Evolutionary conservation across 2,797 vertebrate species (phyloP).

Genomic region (Chelonia mydas): DNA sequence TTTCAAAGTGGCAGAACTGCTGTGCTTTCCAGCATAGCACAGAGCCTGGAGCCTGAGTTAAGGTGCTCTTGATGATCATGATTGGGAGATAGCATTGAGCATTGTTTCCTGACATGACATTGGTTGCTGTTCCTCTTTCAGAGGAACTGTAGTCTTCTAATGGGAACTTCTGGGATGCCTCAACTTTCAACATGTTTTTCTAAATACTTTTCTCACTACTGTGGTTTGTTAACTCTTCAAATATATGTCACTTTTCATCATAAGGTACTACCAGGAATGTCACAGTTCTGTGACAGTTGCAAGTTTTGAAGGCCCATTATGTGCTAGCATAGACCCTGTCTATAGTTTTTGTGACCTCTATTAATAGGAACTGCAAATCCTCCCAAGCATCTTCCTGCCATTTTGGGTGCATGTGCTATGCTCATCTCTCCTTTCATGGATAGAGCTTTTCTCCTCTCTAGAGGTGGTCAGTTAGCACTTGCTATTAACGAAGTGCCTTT

Average conservation of each 20-base stretch:
- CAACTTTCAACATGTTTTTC: background rate
- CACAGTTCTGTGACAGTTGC: background rate
- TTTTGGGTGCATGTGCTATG: background rate
- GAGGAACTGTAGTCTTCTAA: background rate
- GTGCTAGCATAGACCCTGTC: background rate
- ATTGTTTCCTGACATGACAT: background rate
- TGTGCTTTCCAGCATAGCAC: background rate
- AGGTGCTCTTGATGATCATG: background rate
- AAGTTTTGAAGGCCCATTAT: background rate
- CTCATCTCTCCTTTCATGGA: background rate
- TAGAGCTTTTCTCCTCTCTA: background rate
- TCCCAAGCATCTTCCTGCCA: background rate
- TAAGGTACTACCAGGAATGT: background rate
- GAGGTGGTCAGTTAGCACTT: background rate
- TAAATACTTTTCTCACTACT: background rate
- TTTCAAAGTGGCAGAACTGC: background rate
- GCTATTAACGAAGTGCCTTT: background rate
- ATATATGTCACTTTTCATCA: background rate
- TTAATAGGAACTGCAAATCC: background rate
- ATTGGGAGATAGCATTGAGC: background rate
- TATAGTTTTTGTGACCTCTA: background rate
- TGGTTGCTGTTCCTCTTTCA: conserved; percentile 13
- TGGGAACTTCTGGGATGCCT: background rate
- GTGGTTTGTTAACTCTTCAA: background rate
- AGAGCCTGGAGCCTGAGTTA: background rate